These are phyloP conservation scores for Hafferia zeledoni DNA, from an alignment of 2,797 vertebrate species.

Conservation along the genomic window DNA sequence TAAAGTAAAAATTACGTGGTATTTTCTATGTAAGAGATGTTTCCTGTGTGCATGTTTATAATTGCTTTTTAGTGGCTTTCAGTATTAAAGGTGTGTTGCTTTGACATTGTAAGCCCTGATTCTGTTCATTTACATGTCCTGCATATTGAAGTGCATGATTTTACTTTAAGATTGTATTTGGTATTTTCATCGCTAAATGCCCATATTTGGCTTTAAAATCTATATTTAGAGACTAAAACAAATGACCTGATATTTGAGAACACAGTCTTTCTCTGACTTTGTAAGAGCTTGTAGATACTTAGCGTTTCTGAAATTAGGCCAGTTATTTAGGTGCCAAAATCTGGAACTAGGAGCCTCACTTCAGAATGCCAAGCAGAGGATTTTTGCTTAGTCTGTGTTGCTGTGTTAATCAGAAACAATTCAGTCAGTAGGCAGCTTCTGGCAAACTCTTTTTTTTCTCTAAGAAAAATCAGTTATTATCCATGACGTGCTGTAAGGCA, in stretches of 20 bases:
- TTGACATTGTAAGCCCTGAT: neutral
- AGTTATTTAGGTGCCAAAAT: neutral
- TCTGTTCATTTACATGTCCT: fast-evolving
- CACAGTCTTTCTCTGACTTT: neutral
- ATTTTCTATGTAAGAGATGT: neutral
- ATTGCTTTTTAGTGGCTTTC: neutral
- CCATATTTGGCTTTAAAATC: neutral
- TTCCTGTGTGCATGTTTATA: neutral
- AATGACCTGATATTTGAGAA: slow-evolving; percentile 22
- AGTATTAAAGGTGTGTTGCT: neutral
- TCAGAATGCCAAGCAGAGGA: neutral
- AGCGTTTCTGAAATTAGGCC: neutral
- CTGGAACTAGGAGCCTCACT: neutral
- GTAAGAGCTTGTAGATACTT: neutral
- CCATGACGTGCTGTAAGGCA: neutral
- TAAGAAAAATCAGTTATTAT: neutral
- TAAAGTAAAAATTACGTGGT: neutral
- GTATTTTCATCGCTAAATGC: neutral
- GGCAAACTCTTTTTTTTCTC: neutral
- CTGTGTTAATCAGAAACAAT: slow-evolving; percentile 5
- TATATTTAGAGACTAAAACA: slow-evolving; percentile 4
- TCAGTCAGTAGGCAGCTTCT: neutral
- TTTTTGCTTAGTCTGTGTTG: neutral
- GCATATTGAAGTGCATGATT: neutral
- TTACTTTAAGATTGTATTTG: neutral